These are phyloP conservation scores for Hippocampus abdominalis DNA, from an alignment of 2,113 vertebrate genomes.

Conservation along the genomic window DNA sequence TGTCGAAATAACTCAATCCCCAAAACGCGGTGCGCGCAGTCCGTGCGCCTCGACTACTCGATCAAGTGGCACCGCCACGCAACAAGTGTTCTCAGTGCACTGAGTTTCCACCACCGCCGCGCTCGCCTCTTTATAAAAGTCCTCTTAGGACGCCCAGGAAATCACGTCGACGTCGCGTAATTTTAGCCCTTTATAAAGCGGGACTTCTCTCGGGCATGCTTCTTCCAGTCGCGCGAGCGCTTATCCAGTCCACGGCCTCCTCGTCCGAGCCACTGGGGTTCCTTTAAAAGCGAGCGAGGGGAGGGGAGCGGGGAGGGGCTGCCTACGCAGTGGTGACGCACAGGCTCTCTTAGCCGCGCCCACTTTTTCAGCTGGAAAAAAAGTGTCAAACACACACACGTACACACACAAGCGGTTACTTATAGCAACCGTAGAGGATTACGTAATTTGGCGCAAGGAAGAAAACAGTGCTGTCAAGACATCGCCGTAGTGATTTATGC, in stretches of 20 bases:
- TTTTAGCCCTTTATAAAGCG: constrained; percentile 87
- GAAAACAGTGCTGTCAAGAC: neutral
- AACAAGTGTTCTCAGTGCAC: constrained; percentile 1
- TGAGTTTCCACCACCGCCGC: neutral
- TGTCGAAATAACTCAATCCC: constrained; percentile 22
- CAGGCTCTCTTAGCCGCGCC: neutral
- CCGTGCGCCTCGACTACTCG: constrained; percentile 28
- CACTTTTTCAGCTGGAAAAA: constrained; percentile 1
- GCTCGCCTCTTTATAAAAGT: constrained; percentile 54
- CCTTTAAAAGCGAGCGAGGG: neutral
- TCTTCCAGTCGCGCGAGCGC: neutral
- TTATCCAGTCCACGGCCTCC: neutral
- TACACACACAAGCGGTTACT: constrained; percentile 2
- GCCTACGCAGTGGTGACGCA: neutral
- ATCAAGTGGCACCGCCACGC: neutral
- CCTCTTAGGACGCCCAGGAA: constrained; percentile 73
- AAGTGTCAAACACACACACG: neutral
- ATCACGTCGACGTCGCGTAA: constrained; percentile 81
- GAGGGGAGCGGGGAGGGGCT: neutral
- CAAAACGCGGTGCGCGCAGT: constrained; percentile 29
- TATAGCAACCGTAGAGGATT: constrained; percentile 8
- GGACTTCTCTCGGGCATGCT: constrained; percentile 23
- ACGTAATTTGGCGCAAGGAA: neutral
- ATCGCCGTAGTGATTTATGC: neutral
- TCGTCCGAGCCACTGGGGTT: neutral